A percentile compares a stretch with the other conserved stretches of the same genome.
These are phyloP conservation scores for Equus quagga DNA, from an alignment of 2,113 vertebrate species.

Conservation along the genomic window DNA sequence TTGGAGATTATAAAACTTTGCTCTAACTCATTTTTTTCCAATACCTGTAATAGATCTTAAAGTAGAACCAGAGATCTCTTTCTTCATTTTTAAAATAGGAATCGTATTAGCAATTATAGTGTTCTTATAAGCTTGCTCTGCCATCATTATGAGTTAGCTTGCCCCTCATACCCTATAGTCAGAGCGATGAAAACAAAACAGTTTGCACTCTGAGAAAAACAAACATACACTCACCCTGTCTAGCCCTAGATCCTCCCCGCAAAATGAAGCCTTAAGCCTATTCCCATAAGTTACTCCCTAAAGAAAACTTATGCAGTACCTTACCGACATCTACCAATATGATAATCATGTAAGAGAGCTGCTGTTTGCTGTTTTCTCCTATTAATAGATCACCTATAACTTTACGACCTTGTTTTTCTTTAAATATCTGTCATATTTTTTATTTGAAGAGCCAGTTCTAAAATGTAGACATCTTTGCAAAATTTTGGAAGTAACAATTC, in stretches of 20 bases:
- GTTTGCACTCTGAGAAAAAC: background rate
- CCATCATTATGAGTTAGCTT: conserved; percentile 10
- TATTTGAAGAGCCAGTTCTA: conserved; percentile 9
- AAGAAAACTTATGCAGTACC: background rate
- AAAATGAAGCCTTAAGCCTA: background rate
- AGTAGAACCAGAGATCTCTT: background rate
- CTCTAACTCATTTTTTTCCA: conserved; percentile 31
- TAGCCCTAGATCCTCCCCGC: background rate
- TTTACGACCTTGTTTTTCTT: background rate
- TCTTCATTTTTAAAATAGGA: conserved; percentile 43
- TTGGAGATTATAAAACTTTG: conserved; percentile 24
- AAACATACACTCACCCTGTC: background rate
- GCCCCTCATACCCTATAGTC: background rate
- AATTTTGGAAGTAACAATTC: background rate
- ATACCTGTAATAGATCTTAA: conserved; percentile 5
- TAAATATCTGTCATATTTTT: background rate
- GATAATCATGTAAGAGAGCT: background rate
- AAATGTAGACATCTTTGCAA: conserved; percentile 1
- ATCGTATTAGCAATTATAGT: conserved; percentile 20
- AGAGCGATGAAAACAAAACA: background rate
- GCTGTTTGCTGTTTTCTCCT: background rate
- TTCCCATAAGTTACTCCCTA: background rate
- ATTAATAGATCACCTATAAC: background rate
- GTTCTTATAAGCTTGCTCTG: conserved; percentile 4
- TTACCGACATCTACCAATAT: background rate